Evolutionary conservation across 2,113 vertebrate species (phyloP).

Genomic region (Charadrius vociferus): DNA sequence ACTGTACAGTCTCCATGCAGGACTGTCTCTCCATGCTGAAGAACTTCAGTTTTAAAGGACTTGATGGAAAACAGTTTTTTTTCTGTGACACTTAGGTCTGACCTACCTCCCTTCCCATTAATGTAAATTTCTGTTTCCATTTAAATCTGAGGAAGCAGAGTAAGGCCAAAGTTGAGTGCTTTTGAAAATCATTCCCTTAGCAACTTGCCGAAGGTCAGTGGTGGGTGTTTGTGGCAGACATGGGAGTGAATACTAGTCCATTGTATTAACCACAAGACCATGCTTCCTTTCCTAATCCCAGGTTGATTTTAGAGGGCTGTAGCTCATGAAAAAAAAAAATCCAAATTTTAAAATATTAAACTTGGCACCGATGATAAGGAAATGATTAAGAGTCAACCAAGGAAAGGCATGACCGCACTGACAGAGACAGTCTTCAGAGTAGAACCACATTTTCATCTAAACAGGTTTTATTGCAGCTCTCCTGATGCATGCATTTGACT

Average conservation of each 20-base stretch:
- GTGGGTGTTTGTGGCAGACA: conserved; percentile 47
- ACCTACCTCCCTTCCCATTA: neutral
- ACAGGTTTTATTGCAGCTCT: conserved; percentile 29
- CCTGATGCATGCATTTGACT: neutral
- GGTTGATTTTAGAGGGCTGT: neutral
- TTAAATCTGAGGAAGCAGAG: conserved; percentile 9
- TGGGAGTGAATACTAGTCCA: neutral
- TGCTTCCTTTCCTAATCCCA: conserved; percentile 49
- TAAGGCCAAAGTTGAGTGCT: neutral
- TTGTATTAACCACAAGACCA: conserved; percentile 27
- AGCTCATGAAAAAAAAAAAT: neutral
- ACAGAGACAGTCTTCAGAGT: conserved; percentile 24
- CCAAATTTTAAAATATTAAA: conserved; percentile 19
- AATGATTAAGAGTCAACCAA: conserved; percentile 20
- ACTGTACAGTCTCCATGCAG: neutral
- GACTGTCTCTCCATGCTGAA: neutral
- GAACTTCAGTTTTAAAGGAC: neutral
- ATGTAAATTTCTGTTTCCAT: conserved; percentile 27
- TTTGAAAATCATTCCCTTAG: conserved; percentile 26
- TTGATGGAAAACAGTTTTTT: neutral
- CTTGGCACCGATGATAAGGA: conserved; percentile 23
- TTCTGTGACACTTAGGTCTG: neutral
- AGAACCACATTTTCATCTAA: conserved; percentile 44
- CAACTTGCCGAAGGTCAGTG: conserved; percentile 4
- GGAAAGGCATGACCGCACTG: neutral